Conservation (phyloP, 2,888 invertebrate genomes). For the Ennomos erosarius region DNA sequence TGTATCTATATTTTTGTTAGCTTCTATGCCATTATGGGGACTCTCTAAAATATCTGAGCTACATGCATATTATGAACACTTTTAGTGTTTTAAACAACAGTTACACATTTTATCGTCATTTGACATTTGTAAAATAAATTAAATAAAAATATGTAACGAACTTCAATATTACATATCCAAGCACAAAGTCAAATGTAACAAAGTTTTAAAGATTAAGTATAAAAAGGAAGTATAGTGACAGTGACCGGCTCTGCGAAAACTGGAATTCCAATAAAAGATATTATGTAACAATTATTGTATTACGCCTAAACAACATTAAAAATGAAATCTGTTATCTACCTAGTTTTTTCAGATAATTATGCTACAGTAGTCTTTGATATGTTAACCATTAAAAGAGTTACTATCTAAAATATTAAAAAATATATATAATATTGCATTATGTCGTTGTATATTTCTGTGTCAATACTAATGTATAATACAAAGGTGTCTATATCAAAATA, state of each 20-base stretch:
- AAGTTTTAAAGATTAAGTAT: constrained; percentile 2
- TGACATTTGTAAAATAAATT: constrained; percentile 54
- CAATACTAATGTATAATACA: constrained; percentile 55
- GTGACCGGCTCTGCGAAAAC: constrained; percentile 1
- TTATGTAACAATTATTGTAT: neutral
- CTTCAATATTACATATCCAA: constrained; percentile 59
- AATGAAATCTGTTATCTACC: constrained; percentile 20
- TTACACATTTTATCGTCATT: constrained; percentile 61
- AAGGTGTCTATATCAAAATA: constrained; percentile 15
- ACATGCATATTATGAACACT: constrained; percentile 63
- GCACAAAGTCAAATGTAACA: constrained; percentile 52
- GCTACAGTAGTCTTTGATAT: constrained; percentile 64
- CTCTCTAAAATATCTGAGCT: constrained; percentile 23
- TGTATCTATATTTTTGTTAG: no score
- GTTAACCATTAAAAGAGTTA: constrained; percentile 49
- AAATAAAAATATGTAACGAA: constrained; percentile 50
- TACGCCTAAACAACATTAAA: neutral
- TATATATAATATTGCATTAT: constrained; percentile 78
- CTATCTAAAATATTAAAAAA: constrained; percentile 67
- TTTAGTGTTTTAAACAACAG: constrained; percentile 68
- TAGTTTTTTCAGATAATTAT: constrained; percentile 29
- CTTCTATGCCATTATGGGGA: neutral
- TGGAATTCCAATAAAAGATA: neutral
- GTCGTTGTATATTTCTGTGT: constrained; percentile 73
- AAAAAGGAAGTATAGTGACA: neutral